Evolutionary conservation across 1,140 invertebrate genomes (phyloP), one percentile per base, ranked within the genome.

Genomic region (Euwallacea similis): DNA sequence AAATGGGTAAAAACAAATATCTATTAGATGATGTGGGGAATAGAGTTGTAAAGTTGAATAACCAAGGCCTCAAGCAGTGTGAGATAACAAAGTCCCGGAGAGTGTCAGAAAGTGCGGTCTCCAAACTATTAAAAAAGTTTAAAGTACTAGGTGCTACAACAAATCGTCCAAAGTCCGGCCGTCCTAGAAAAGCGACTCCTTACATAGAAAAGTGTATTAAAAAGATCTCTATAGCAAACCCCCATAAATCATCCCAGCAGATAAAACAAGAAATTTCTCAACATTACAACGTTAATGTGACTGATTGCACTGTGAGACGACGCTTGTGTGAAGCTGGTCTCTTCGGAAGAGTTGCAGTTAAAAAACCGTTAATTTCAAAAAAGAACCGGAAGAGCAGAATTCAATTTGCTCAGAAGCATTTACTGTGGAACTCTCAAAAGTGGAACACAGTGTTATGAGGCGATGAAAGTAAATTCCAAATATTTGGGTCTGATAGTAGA

Each of bases 401-500:
- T 13, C n/a, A 58, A 58, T 58, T 58, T 58, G 55, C 55, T 33
- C 55, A 58, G 21, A 11, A 33, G 16, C 55, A 58, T 58, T 58
- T 58, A 58, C n/a, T 16, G 3, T 58, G 21, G 7, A 58, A 13
- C n/a, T 33, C 7, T 58, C 55, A 58, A 58, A 33, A 58, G n/a
- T 58, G 55, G 55, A 33, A 58, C 21, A 33, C 55, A 58, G 55
- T 58, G 8, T 2, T 58, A 15, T 58, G 55, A 7, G 7, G 55
- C 16, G 55, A 58, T 58, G 55, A 58, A 6, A 58, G 55, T 58
- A 58, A 58, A 58, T 58, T 58, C 21, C n/a, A 58, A 58, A 33
- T 58, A 58, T 58, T 58, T 58, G 55, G 55, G 3, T 58, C 55
- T 16, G n/a, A 58, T 58, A 7, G n/a, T 16, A 58, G 21, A 33